phyloP scores from a whole-genome alignment of 2,797 vertebrate species.

The Alauda arvensis region DNA sequence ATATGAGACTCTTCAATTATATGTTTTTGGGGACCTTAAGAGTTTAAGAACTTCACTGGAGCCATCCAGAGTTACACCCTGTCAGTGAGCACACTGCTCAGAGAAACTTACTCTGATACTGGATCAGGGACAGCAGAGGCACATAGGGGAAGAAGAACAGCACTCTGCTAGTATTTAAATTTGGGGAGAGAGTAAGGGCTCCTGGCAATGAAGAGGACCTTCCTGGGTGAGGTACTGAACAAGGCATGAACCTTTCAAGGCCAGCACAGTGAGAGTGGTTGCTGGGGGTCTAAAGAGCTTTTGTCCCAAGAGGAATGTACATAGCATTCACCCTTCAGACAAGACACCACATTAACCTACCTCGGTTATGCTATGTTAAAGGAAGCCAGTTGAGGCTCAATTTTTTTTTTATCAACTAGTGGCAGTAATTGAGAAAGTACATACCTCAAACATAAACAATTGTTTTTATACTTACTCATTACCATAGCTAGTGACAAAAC shows the following conservation, averaged over 20 bases:
- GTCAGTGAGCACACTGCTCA: rapidly evolving
- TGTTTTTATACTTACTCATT: background rate
- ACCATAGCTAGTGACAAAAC: background rate
- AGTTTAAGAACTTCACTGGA: background rate
- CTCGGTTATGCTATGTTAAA: background rate
- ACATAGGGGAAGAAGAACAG: background rate
- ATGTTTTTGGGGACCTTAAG: background rate
- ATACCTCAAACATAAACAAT: background rate
- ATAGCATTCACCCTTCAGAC: rapidly evolving
- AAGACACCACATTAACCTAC: background rate
- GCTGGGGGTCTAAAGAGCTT: background rate
- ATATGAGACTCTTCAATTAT: background rate
- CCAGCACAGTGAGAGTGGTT: rapidly evolving
- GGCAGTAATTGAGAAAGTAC: background rate
- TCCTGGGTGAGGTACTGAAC: background rate
- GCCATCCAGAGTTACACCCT: background rate
- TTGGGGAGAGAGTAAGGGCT: background rate
- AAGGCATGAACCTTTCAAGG: background rate
- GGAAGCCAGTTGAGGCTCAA: background rate
- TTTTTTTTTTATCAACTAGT: background rate
- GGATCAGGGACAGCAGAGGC: background rate
- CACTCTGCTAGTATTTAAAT: background rate
- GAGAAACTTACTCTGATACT: background rate
- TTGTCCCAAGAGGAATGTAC: no score
- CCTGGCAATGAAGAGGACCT: background rate